phyloP scores from a whole-genome alignment of 2,888 invertebrate genomes.

The Tetragnatha montana region DNA sequence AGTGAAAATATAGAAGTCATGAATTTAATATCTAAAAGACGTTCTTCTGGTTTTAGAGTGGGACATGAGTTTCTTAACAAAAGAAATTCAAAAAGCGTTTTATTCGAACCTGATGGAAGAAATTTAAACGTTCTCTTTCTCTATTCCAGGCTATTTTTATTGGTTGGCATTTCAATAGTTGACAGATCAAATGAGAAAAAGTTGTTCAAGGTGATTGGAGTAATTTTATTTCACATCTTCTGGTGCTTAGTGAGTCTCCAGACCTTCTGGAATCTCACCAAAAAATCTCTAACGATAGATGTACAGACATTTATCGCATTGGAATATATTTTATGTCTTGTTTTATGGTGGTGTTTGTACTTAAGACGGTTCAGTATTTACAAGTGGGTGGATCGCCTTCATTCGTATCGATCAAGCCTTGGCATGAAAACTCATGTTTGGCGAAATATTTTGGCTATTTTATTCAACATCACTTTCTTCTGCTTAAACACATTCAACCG shows the following conservation, averaged over 20 bases:
- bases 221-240: slow-evolving; percentile 4
- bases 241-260: neutral
- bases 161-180: neutral
- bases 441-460: neutral
- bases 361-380: neutral
- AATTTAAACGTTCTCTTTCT: neutral
- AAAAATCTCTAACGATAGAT: neutral
- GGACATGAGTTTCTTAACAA: neutral
- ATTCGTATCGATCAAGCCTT: neutral
- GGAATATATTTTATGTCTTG: neutral
- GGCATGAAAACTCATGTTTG: neutral
- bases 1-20: too few relatives aligned
- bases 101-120: neutral
- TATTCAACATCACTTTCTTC: neutral
- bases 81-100: neutral
- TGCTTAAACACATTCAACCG: neutral
- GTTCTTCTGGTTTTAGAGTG: neutral
- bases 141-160: neutral
- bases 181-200: neutral
- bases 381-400: neutral
- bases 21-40: neutral
- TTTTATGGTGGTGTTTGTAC: slow-evolving; percentile 15
- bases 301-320: neutral
- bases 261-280: neutral
- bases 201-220: neutral